These are phyloP conservation scores for Blennius ocellaris DNA, from an alignment of 2,113 vertebrate genomes.

Conservation along the genomic window DNA sequence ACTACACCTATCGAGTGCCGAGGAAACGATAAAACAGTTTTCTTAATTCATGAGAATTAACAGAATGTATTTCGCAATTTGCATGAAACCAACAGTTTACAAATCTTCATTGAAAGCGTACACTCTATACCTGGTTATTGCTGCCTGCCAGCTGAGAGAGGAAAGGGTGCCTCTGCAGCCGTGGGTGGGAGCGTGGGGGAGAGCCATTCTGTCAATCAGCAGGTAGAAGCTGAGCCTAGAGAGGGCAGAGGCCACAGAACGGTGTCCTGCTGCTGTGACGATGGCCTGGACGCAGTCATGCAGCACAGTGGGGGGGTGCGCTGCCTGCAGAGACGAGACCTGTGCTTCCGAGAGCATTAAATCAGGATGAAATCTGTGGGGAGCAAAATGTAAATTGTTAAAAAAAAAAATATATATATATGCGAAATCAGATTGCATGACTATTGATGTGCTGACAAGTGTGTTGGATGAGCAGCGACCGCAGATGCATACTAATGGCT, in stretches of 20 bases:
- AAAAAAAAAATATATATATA: constrained; percentile 3
- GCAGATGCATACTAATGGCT: constrained; percentile 39
- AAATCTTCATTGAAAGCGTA: too few relatives aligned
- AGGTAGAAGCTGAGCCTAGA: constrained; percentile 89
- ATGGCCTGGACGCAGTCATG: constrained; percentile 87
- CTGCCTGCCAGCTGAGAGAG: constrained; percentile 85
- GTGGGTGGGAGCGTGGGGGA: constrained; percentile 74
- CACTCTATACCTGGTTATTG: constrained; percentile 86
- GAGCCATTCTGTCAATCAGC: constrained; percentile 87
- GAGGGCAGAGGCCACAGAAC: constrained; percentile 87
- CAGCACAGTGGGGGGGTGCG: constrained; percentile 82
- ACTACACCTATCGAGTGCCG: too few relatives aligned
- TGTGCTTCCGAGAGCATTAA: constrained; percentile 87
- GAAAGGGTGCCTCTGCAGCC: constrained; percentile 80
- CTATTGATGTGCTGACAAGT: constrained; percentile 30
- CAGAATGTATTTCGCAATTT: too few relatives aligned
- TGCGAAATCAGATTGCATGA: constrained; percentile 5
- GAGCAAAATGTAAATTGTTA: constrained; percentile 8
- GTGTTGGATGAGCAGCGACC: constrained; percentile 22
- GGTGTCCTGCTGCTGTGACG: constrained; percentile 85
- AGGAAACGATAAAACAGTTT: too few relatives aligned
- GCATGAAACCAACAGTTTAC: too few relatives aligned
- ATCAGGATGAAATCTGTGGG: constrained; percentile 84
- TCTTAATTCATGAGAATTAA: too few relatives aligned
- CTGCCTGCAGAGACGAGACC: constrained; percentile 80